Base-by-base conservation (phyloP, 1,140 invertebrate species). In the Musca domestica region DNA sequence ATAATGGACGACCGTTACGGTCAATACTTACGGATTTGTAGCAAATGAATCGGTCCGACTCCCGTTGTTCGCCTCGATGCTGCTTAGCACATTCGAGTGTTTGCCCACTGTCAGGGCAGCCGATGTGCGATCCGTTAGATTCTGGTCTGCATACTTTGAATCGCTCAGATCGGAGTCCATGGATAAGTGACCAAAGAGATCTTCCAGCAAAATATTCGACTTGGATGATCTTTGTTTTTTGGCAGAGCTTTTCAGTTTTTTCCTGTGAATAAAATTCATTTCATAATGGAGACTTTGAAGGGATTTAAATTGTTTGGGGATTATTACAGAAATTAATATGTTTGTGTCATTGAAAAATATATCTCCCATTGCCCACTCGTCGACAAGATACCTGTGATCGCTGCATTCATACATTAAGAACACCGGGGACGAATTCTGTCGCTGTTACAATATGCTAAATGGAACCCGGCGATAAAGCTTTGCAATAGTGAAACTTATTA, bases 111-210 rank as follows among this genome's bases (percentile, higher is more conserved):
- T 66, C 6, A 75, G 64, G n/a, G 71, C 72, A 17, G 71, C 72
- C 6, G 76, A 74, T 25, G 71, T 72, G 19, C 71, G 64, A 46
- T 49, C 48, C 19, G 63, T 34, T n/a, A 61, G 64, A 14, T 72
- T 70, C 46, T 74, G 66, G 47, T 78, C 79, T 17, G 78, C 76
- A 71, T 80, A 81, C 64, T 81, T 81, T 34, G 73, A 71, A 46
- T 72, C 71, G 58, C 78, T 77, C 48, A 74, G 74, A 58, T 80
- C 77, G 25, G 79, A 78, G 54, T 78, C 75, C 73, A 80, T 77
- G 6, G 78, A 81, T 20, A 81, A 63, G n/a, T 79, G 73, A 2
- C 80, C 80, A 48, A 82, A 82, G 15, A 82, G 71, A 68, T 82
- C 80, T 66, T 82, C 80, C 12, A 82, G 68, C 25, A 81, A 66